A percentile compares a stretch with the other conserved stretches of the same genome.
phyloP scores from a whole-genome alignment of 2,113 vertebrate species.

The Thamnaconus septentrionalis region DNA sequence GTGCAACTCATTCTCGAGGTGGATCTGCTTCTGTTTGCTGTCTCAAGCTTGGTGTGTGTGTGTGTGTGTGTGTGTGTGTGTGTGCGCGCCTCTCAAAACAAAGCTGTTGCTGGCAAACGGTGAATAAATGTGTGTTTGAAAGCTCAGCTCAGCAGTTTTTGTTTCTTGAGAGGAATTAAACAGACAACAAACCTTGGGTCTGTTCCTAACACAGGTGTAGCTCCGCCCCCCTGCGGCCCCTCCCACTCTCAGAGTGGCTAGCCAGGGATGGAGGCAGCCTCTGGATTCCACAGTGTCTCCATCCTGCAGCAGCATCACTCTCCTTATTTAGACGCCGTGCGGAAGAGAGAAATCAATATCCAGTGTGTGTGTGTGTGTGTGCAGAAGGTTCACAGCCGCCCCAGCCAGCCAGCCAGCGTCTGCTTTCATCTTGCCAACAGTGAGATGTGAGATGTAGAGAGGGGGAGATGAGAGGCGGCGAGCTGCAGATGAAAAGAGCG shows the following conservation, averaged over 20 bases:
- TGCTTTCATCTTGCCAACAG: slow-evolving; percentile 53
- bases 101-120: no score
- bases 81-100: no score
- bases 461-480: slow-evolving; percentile 31
- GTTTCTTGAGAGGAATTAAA: not conserved
- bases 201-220: not conserved
- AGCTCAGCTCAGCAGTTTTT: not conserved
- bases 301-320: slow-evolving; percentile 6
- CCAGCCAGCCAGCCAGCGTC: slow-evolving; percentile 20
- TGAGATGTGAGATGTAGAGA: slow-evolving; percentile 37
- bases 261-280: no score
- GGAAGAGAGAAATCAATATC: slow-evolving; percentile 21
- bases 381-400: slow-evolving; percentile 23
- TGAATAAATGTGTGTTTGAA: no score
- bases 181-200: not conserved
- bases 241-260: no score
- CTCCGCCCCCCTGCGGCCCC: no score
- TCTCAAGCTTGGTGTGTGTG: no score
- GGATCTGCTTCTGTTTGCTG: no score
- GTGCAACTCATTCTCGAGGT: no score
- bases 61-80: no score
- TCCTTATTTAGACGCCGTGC: slow-evolving; percentile 3
- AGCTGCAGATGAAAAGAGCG: slow-evolving; percentile 37
- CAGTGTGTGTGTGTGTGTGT: slow-evolving; percentile 6
- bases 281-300: not conserved